phyloP scores from a whole-genome alignment of 2,888 invertebrate species.

The Thereva nobilitata region DNA sequence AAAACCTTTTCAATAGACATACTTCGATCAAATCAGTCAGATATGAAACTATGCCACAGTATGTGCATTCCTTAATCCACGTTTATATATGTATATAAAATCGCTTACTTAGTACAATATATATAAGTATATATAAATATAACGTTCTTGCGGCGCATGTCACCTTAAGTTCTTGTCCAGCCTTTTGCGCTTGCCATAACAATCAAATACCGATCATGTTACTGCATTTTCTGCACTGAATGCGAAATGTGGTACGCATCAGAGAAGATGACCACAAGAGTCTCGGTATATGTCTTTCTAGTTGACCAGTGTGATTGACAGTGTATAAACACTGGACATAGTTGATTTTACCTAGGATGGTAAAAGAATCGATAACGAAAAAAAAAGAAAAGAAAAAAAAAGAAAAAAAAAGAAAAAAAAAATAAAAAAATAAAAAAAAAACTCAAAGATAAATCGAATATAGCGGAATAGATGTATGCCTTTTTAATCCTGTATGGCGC shows the following conservation, averaged over 20 bases:
- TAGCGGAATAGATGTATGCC: no score
- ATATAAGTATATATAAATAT: background rate
- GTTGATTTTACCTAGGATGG: constrained; percentile 29
- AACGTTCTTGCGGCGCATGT: constrained; percentile 44
- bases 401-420: constrained; percentile 6
- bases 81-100: no score
- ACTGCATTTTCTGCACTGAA: constrained; percentile 38
- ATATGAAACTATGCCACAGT: constrained; percentile 37
- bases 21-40: constrained; percentile 25
- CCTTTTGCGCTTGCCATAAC: constrained; percentile 43
- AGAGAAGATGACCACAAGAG: constrained; percentile 34
- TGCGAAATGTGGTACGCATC: constrained; percentile 33
- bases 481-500: constrained; percentile 10
- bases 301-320: constrained; percentile 25
- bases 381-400: constrained; percentile 13
- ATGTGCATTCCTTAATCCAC: constrained; percentile 29
- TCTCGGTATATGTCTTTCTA: constrained; percentile 20
- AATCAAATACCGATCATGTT: constrained; percentile 46
- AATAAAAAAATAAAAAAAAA: constrained; percentile 24
- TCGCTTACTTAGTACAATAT: background rate
- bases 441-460: background rate
- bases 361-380: constrained; percentile 18
- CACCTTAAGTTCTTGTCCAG: constrained; percentile 43
- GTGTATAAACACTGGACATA: constrained; percentile 34
- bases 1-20: constrained; percentile 24